Percentiles rank a stretch among this genome's conserved stretches.
Evolutionary conservation across 37 sponge, comb jelly and placozoan species (phyloP).

Genomic region (Lycopodina hypogea): DNA sequence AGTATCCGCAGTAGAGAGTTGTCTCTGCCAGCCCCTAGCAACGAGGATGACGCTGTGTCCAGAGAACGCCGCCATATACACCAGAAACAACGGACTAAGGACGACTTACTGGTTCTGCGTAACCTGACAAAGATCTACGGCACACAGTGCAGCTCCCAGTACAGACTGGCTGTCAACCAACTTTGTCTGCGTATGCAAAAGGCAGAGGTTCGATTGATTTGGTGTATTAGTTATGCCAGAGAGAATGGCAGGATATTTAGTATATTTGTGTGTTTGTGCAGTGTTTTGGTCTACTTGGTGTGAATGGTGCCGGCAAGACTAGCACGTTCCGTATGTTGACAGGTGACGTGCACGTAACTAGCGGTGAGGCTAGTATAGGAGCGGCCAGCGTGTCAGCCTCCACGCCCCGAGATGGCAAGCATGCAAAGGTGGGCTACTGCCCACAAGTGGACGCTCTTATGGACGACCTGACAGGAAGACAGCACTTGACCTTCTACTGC

Average conservation of each 20-base stretch:
- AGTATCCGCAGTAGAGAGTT: background rate
- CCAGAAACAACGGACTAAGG: background rate
- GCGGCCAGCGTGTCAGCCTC: background rate
- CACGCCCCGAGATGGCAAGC: background rate
- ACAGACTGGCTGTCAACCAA: constrained; percentile 68
- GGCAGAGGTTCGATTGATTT: constrained; percentile 47
- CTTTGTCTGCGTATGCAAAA: constrained; percentile 64
- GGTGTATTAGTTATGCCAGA: background rate
- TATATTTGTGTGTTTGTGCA: constrained; percentile 11
- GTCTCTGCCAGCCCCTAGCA: background rate
- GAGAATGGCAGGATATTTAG: no score
- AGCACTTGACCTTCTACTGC: constrained; percentile 83
- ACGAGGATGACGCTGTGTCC: constrained; percentile 35
- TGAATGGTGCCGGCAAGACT: constrained; percentile 98
- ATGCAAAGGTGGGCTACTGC: constrained; percentile 74
- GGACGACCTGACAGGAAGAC: constrained; percentile 80
- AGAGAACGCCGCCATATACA: constrained; percentile 51
- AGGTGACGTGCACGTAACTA: constrained; percentile 60
- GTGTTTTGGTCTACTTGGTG: constrained; percentile 95
- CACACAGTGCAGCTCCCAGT: background rate
- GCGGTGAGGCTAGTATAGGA: constrained; percentile 1
- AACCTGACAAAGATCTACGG: constrained; percentile 58
- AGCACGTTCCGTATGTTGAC: constrained; percentile 94
- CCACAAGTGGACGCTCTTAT: constrained; percentile 92
- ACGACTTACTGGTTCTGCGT: constrained; percentile 30